phyloP scores from a whole-genome alignment of 2,888 invertebrate species.

The Thymelicus lineola region DNA sequence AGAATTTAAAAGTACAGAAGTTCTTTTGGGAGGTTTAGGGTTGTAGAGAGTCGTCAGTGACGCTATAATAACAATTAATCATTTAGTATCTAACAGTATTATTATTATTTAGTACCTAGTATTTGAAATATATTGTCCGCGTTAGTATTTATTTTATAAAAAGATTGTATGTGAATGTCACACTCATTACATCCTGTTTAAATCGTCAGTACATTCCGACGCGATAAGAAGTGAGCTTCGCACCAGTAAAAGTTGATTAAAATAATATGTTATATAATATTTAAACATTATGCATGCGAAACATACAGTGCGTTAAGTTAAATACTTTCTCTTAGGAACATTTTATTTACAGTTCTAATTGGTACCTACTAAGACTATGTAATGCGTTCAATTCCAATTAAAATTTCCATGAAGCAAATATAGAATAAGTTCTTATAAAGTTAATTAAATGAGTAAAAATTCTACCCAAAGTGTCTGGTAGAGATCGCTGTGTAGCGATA shows the following conservation, averaged over 20 bases:
- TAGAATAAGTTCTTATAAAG: not conserved
- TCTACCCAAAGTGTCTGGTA: no score
- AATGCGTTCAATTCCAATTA: no score
- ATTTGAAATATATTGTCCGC: no score
- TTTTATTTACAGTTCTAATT: not conserved
- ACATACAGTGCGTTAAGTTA: not conserved
- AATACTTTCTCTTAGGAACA: not conserved
- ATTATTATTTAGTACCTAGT: no score
- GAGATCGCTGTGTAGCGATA: no score
- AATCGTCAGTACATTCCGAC: constrained; percentile 5
- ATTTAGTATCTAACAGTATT: not conserved
- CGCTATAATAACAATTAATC: no score
- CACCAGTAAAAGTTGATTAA: constrained; percentile 14
- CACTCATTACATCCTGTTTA: constrained; percentile 3
- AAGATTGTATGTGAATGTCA: not conserved
- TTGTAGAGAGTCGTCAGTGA: no score
- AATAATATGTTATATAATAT: constrained; percentile 7
- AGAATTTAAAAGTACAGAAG: no score
- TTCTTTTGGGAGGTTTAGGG: no score
- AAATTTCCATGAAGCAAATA: no score
- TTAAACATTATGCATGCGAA: not conserved
- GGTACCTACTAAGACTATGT: not conserved
- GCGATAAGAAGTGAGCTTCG: not conserved
- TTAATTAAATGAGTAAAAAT: not conserved
- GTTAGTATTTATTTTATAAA: no score